Evolutionary conservation across 1,140 invertebrate genomes (phyloP).

Genomic region (Oncopeltus fasciatus): DNA sequence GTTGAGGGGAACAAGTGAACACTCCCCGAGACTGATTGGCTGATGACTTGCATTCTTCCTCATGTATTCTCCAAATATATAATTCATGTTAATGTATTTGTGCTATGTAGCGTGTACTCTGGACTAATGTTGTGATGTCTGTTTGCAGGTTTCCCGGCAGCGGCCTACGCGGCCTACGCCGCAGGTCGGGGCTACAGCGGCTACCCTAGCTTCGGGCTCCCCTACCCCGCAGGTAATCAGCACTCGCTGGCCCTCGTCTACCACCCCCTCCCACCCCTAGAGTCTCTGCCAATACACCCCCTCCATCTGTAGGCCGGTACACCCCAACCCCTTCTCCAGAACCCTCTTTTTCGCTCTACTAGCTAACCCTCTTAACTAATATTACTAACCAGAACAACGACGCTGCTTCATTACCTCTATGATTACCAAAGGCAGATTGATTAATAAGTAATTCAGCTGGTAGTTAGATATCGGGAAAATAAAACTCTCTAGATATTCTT

Average conservation of each 20-base stretch:
- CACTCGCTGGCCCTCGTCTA: conserved; percentile 45
- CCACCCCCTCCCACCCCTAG: conserved; percentile 37
- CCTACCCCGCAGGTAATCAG: conserved; percentile 86
- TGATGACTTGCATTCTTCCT: no score
- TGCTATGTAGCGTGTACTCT: no score
- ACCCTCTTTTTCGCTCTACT: neutral
- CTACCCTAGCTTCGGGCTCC: conserved; percentile 91
- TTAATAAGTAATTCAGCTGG: no score
- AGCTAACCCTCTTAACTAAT: neutral
- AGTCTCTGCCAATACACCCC: conserved; percentile 46
- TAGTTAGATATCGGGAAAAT: no score
- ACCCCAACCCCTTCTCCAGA: neutral
- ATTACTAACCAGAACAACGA: no score
- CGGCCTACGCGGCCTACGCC: conserved; percentile 82
- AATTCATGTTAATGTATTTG: no score
- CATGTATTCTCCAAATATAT: no score
- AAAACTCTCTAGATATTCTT: no score
- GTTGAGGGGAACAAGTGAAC: no score
- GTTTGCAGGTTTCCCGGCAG: conserved; percentile 74
- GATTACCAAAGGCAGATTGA: no score
- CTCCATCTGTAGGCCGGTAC: conserved; percentile 73
- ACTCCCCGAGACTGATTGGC: no score
- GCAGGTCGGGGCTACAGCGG: conserved; percentile 85
- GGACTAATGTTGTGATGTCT: conserved; percentile 27
- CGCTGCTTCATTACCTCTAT: no score